Conservation (phyloP, 2,113 vertebrate genomes). For the Psilopogon haemacephalus region DNA sequence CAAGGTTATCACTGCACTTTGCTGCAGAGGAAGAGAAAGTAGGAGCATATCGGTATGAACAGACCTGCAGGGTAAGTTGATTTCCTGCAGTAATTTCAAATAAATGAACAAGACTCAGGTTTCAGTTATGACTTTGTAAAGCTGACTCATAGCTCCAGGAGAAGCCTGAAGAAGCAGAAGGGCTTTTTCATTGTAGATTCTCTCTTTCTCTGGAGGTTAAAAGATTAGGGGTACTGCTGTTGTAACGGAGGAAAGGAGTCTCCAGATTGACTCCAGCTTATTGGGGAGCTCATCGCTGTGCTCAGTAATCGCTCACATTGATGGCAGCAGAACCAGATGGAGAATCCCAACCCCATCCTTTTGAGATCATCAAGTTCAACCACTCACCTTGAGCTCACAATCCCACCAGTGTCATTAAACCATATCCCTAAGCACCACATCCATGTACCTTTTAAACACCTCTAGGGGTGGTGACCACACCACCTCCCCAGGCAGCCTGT, state of each 20-base stretch:
- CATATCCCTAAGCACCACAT: too few species aligned
- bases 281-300: background rate
- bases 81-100: slow-evolving; percentile 6
- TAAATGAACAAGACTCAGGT: background rate
- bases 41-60: background rate
- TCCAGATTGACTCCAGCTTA: background rate
- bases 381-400: too few species aligned
- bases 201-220: background rate
- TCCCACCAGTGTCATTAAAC: too few species aligned
- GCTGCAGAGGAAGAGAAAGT: background rate
- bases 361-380: too few species aligned
- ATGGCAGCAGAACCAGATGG: background rate
- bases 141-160: background rate
- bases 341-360: background rate
- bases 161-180: background rate
- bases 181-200: background rate
- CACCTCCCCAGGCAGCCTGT: too few species aligned
- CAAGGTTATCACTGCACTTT: background rate
- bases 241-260: background rate
- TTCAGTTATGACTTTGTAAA: background rate
- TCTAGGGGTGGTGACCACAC: too few species aligned
- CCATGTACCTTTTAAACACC: too few species aligned
- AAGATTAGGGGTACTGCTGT: background rate
- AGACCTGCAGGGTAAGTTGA: background rate
- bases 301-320: background rate